A percentile compares a stretch with the other conserved stretches of the same genome.
Conservation (phyloP, 2,113 vertebrate genomes). For the Paratilapia polleni region DNA sequence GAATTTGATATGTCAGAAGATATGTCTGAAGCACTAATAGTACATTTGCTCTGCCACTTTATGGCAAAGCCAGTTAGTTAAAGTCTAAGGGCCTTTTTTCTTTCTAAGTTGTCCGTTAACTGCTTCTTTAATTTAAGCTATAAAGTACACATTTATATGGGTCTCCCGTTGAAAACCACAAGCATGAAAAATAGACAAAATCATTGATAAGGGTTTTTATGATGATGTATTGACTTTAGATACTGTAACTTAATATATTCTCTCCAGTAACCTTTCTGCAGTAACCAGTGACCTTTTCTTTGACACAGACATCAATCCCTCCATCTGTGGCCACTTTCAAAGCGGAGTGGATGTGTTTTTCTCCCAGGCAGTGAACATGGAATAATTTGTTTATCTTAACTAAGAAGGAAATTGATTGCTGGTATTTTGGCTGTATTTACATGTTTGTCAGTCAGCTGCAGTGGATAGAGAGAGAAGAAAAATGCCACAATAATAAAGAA, state of each 20-base stretch:
- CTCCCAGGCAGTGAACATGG: neutral
- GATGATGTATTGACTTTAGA: neutral
- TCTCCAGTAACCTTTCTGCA: slow-evolving; percentile 9
- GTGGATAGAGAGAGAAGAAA: neutral
- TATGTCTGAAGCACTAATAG: neutral
- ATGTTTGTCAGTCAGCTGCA: neutral
- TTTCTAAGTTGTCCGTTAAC: neutral
- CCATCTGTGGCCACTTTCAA: slow-evolving; percentile 5
- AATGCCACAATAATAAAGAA: neutral
- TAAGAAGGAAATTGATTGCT: neutral
- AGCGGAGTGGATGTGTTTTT: neutral
- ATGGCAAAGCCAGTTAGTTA: neutral
- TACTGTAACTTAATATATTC: neutral
- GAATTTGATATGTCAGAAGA: neutral
- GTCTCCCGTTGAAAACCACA: neutral
- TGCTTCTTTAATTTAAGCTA: neutral
- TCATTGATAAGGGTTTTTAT: neutral
- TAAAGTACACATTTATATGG: neutral
- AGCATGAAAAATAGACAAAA: neutral
- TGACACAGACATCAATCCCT: slow-evolving; percentile 21
- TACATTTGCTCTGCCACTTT: neutral
- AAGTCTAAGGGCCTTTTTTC: neutral
- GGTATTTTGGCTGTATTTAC: neutral
- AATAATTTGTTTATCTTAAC: neutral
- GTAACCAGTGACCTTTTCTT: slow-evolving; percentile 36